Evolutionary conservation across 2,113 vertebrate genomes (phyloP).

Genomic region (Rhabdomys dilectus): DNA sequence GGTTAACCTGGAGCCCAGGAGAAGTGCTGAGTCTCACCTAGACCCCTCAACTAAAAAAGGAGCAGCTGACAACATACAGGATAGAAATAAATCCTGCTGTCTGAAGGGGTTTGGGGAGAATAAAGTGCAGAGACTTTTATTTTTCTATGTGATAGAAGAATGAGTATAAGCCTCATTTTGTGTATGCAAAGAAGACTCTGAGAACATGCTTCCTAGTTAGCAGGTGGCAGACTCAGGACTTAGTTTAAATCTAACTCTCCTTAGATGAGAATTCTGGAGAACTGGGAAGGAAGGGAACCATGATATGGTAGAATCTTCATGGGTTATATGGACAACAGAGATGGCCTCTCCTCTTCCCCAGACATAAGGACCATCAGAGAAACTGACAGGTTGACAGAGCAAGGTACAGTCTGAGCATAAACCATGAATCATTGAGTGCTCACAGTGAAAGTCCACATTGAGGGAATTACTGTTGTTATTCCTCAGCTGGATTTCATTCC

Average conservation of each 20-base stretch:
- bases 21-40: neutral
- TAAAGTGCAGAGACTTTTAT: neutral
- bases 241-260: neutral
- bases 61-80: neutral
- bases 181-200: neutral
- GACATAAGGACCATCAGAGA: neutral
- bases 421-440: neutral
- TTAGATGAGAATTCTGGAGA: slow-evolving; percentile 2
- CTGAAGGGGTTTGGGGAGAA: neutral
- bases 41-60: neutral
- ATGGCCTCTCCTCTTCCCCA: neutral
- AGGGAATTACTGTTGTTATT: neutral
- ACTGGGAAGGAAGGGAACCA: neutral
- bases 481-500: neutral
- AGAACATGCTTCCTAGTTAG: neutral
- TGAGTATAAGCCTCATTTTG: neutral
- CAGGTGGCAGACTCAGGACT: neutral
- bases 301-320: neutral
- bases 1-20: neutral
- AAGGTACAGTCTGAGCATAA: neutral
- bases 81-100: neutral
- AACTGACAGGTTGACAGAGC: neutral
- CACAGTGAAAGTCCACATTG: neutral
- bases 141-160: neutral
- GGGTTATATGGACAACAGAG: neutral